Evolutionary conservation across 1,140 invertebrate genomes (phyloP), one percentile per base, ranked within the genome.

Genomic region (Cephus cinctus): DNA sequence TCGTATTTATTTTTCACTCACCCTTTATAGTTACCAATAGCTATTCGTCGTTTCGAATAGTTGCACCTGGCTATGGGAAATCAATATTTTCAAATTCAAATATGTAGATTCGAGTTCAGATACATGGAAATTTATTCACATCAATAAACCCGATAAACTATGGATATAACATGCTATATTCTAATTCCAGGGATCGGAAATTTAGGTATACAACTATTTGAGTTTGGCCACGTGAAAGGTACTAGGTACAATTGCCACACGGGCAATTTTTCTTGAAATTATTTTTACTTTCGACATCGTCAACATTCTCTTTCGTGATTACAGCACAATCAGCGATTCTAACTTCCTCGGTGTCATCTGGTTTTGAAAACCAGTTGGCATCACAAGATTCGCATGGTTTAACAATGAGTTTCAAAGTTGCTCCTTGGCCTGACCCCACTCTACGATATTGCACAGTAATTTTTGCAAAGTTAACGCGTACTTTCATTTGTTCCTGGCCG

Each of bases 41-140:
- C n/a, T n/a, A n/a, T n/a, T n/a, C n/a, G n/a, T n/a, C n/a, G n/a
- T n/a, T n/a, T n/a, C n/a, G n/a, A n/a, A 12, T 9, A 12, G 9
- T 30, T 30, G 9, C 27, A 30, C 12, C 12, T 30, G 12, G 27
- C 8, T 1, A 30, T 12, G 27, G 12, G 27, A 47, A 65, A 65
- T 61, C 63, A 49, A 57, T 65, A 65, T 57, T 64, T 61, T 52
- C 53, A 42, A 41, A 58, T 65, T 63, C 60, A 61, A 47, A 61
- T 65, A 67, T 67, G 62, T 56, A 65, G 62, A 67, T 65, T 45
- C 59, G 32, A 53, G 56, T 61, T 59, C 63, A 59, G 54, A 63
- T 62, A 48, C 61, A 65, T 63, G 63, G 61, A 67, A 67, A 67
- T 67, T 50, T 65, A 65, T 65, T 59, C 61, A 27, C 56, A 38